Evolutionary conservation across 2,888 invertebrate genomes (phyloP), one percentile per base, ranked within the genome.

Genomic region (Diarsia dahlii): DNA sequence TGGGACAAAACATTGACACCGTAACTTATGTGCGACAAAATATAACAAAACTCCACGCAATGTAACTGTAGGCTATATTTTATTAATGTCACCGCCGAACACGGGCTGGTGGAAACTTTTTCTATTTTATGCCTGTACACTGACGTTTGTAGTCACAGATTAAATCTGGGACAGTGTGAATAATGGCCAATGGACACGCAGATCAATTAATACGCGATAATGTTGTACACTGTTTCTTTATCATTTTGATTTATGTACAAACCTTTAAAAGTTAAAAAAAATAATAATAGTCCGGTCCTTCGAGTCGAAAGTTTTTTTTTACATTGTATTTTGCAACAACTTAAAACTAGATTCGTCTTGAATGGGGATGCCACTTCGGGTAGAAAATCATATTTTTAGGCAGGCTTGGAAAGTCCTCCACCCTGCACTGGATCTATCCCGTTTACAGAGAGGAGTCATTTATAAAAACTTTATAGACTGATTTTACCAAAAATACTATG

Each of bases 121-220:
- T 80, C 28, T 63, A 67, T 72, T 77, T 71, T 56, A 64, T 79
- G 48, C 68, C 48, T 63, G 48, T 81, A 74, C 79, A 78, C 45
- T 62, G 80, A 66, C 68, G 64, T 71, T 78, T 74, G 60, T 77
- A 50, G 76, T 48, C 46, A 8, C 50, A 74, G 88, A 87, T 84
- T 77, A 84, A 28, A 88, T 84, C 82, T 72, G 56, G 52, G 12
- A 6, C n/a, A 12, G 62, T 50, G 28, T 76, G 58, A 85, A 62
- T 86, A 81, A 87, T 80, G 78, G 34, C 23, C 80, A 80, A 77
- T 74, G 74, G 73, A 76, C 87, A 87, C 88, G 87, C 84, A 71
- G 74, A 68, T 74, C 48, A 68, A 81, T 71, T 80, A 67, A 70
- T 62, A 67, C 54, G 39, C 56, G 58, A 64, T 48, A 46, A 68